These are phyloP conservation scores for Schizaphis graminum DNA, from an alignment of 2,888 invertebrate species.

Conservation along the genomic window DNA sequence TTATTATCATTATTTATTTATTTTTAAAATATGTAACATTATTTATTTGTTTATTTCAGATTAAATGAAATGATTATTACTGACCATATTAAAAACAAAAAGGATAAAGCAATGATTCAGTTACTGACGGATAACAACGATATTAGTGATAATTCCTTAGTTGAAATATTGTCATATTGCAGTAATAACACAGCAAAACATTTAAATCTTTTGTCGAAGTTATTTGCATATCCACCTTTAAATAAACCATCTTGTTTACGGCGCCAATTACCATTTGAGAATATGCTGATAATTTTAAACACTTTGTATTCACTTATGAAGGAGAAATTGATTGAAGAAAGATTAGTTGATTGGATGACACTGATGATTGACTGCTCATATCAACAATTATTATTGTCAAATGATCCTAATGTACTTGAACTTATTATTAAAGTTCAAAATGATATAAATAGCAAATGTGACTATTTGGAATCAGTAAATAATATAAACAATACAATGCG, in stretches of 20 bases:
- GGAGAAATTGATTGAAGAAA: constrained; percentile 48
- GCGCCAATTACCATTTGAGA: constrained; percentile 46
- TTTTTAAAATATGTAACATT: neutral
- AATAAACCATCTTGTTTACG: constrained; percentile 57
- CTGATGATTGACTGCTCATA: constrained; percentile 61
- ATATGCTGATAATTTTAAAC: constrained; percentile 46
- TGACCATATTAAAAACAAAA: constrained; percentile 51
- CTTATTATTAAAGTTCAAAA: constrained; percentile 53
- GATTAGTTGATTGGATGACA: constrained; percentile 62
- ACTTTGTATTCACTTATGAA: constrained; percentile 51
- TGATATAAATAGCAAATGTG: constrained; percentile 57
- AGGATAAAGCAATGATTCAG: constrained; percentile 40
- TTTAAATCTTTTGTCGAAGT: constrained; percentile 43
- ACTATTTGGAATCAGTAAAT: constrained; percentile 44
- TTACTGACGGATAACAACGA: constrained; percentile 50
- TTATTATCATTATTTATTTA: neutral
- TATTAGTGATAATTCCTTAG: constrained; percentile 54
- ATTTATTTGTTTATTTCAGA: constrained; percentile 35
- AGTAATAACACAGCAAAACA: constrained; percentile 48
- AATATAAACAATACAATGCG: constrained; percentile 37
- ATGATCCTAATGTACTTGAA: constrained; percentile 63
- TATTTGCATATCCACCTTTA: constrained; percentile 62
- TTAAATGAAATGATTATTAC: constrained; percentile 57
- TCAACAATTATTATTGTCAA: constrained; percentile 59
- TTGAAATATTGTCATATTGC: constrained; percentile 61